Conservation (phyloP, 2,113 vertebrate species). For the Rhabdomys dilectus region DNA sequence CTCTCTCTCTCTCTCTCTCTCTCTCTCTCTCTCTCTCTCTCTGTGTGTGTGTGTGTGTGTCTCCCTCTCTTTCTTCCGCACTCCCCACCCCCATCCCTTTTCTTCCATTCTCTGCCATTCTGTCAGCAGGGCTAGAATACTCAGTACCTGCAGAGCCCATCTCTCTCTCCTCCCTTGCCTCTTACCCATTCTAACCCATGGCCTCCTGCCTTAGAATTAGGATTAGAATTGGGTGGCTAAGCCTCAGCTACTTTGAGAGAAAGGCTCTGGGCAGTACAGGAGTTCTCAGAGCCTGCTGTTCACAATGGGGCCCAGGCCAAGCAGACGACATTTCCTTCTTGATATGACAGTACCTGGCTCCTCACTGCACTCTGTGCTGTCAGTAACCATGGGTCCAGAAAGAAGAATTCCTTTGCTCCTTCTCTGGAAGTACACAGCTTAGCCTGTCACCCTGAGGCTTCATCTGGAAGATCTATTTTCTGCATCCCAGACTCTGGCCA, state of each 20-base stretch:
- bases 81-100: too few relatives aligned
- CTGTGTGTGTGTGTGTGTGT: too few relatives aligned
- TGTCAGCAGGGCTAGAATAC: not conserved
- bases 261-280: not conserved
- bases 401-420: not conserved
- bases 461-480: slow-evolving; percentile 1
- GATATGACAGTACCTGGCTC: not conserved
- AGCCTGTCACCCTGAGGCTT: not conserved
- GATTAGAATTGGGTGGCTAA: not conserved
- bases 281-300: not conserved
- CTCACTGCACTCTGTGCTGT: not conserved
- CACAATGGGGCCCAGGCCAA: too few relatives aligned
- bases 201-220: not conserved
- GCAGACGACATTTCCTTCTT: not conserved
- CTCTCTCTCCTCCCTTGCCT: not conserved
- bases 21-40: too few relatives aligned
- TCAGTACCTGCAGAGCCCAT: not conserved
- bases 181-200: not conserved
- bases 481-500: not conserved
- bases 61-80: too few relatives aligned
- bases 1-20: too few relatives aligned
- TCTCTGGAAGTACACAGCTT: not conserved
- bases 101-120: not conserved
- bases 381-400: not conserved
- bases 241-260: not conserved